A percentile compares a stretch with the other conserved stretches of the same genome.
Evolutionary conservation across 2,113 vertebrate genomes (phyloP).

Genomic region (Vidua chalybeata): DNA sequence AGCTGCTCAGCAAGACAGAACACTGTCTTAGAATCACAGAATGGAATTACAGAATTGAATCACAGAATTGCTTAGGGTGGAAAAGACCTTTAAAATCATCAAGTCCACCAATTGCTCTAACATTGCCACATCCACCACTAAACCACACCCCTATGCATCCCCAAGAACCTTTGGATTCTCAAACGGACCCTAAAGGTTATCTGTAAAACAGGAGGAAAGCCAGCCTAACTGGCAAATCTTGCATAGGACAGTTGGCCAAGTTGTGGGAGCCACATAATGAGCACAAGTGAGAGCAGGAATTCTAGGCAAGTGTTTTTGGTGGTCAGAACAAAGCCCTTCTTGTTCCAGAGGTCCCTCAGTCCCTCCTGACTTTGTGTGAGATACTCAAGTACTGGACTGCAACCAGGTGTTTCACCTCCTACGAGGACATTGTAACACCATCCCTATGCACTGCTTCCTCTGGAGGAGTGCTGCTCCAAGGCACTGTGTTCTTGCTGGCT

Average conservation of each 20-base stretch:
- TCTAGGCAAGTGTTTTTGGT: background rate
- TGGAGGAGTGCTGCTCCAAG: background rate
- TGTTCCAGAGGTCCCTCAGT: background rate
- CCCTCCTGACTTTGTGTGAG: accelerated
- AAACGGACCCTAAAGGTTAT: background rate
- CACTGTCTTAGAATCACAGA: background rate
- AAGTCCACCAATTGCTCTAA: background rate
- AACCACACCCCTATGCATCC: background rate
- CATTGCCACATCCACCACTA: background rate
- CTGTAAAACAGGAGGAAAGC: background rate
- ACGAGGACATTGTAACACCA: accelerated
- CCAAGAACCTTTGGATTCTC: background rate
- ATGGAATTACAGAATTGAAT: background rate
- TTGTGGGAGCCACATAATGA: background rate
- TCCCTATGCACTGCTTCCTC: background rate
- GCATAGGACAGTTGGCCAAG: background rate
- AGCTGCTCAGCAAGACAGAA: background rate
- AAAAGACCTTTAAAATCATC: background rate
- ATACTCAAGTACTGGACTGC: background rate
- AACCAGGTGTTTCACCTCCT: background rate
- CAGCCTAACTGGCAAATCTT: background rate
- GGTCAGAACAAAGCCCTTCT: background rate
- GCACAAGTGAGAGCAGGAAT: background rate
- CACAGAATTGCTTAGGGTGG: background rate
- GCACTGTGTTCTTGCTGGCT: background rate